Evolutionary conservation across 1,140 invertebrate species (phyloP).

Genomic region (Drosophila nebulosa): DNA sequence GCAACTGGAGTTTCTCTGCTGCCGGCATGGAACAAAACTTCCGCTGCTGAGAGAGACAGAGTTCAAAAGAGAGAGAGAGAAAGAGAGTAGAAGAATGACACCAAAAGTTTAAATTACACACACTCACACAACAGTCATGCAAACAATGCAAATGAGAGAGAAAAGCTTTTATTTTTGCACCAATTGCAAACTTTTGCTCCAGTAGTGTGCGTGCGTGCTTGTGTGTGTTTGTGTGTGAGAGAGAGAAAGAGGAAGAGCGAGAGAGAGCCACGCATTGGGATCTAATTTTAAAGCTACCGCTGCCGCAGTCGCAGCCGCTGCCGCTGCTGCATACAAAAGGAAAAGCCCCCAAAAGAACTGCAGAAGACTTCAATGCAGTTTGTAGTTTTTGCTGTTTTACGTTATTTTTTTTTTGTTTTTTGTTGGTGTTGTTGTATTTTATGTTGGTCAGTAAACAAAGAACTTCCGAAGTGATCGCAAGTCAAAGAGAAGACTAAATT

Average conservation of each 20-base stretch:
- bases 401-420: neutral
- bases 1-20: constrained; percentile 15
- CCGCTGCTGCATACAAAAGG: constrained; percentile 13
- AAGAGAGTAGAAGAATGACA: neutral
- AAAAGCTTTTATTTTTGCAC: constrained; percentile 50
- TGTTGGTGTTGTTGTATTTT: neutral
- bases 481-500: neutral
- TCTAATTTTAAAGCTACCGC: constrained; percentile 69
- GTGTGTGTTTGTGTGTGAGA: neutral
- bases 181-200: constrained; percentile 10
- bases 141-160: neutral
- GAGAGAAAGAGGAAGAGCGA: neutral
- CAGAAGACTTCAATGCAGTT: constrained; percentile 60
- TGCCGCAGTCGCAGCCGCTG: neutral
- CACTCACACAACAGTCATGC: neutral
- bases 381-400: neutral
- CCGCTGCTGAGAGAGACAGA: constrained; percentile 28
- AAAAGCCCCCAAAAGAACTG: constrained; percentile 55
- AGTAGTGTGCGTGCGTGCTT: neutral
- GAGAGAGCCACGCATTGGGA: constrained; percentile 34
- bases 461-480: constrained; percentile 64
- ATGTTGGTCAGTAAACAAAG: constrained; percentile 69
- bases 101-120: neutral
- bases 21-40: constrained; percentile 44
- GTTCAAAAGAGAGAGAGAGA: neutral